Base-by-base conservation (phyloP, 2,888 invertebrate species). In the Apamea crenata region DNA sequence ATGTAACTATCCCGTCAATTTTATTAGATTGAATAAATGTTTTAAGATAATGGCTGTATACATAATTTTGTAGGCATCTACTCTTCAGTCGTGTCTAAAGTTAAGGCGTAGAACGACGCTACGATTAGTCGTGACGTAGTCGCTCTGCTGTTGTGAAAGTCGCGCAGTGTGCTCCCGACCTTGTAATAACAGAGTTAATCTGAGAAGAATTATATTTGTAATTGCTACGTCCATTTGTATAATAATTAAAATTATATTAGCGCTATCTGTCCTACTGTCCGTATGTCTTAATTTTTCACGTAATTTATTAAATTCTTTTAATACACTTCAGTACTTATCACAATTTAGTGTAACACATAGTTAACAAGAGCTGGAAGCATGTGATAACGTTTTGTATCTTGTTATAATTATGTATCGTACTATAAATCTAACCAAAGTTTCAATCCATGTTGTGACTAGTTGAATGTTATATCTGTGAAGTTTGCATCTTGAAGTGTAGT, bases 211-310 rank as follows among this genome's bases (percentile, higher is more conserved):
- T 80, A 84, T 82, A 87, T 80, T 91, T 93, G 91, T 93, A 93
- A 93, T 91, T 91, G 88, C 93, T 92, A 94, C 95, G 96, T 96
- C 95, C 96, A 96, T 94, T 95, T 95, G 92, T 95, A 93, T 93
- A 91, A 92, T 93, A 93, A 92, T 91, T 91, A 88, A 93, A 89
- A 78, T 86, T 89, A 88, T 88, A 88, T 87, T 89, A 91, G 88
- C 84, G 83, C 91, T 90, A 87, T 92, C 90, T 91, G 84, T 89
- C 86, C 77, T 84, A 75, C 67, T 69, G 36, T 83, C 77, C 69
- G 72, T 83, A 80, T 75, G 72, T 79, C 69, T 81, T 84, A 66
- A 77, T 87, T 80, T 71, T 76, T 78, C 75, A 77, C 8, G 2
- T 87, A 61, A 81, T 76, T 87, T 81, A 85, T 78, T 69, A 69